phyloP scores from a whole-genome alignment of 2,113 vertebrate species.

The Oxyura jamaicensis region DNA sequence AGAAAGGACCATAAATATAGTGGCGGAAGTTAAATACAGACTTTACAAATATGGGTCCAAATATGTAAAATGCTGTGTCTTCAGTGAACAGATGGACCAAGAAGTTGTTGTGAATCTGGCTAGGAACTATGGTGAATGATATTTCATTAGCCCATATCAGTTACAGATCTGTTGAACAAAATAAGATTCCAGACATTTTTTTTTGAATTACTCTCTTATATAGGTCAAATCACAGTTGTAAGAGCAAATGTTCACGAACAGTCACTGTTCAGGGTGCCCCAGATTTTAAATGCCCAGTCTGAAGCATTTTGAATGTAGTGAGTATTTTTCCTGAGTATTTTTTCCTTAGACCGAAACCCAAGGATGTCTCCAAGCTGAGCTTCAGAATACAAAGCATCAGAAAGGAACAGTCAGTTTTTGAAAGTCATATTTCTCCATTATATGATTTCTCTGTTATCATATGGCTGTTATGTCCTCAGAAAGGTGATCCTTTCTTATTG shows the following conservation, averaged over 20 bases:
- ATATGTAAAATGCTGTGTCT: constrained; percentile 68
- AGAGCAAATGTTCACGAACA: constrained; percentile 65
- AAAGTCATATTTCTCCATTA: background rate
- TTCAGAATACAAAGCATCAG: background rate
- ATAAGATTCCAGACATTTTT: constrained; percentile 62
- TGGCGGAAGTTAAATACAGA: constrained; percentile 54
- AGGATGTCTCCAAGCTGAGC: background rate
- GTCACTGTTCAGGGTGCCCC: constrained; percentile 43
- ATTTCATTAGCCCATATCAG: constrained; percentile 68
- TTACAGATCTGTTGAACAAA: constrained; percentile 67
- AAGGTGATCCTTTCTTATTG: background rate
- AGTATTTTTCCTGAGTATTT: background rate
- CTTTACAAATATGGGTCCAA: constrained; percentile 60
- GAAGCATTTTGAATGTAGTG: constrained; percentile 24
- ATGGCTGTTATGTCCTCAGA: background rate
- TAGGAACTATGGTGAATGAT: constrained; percentile 67
- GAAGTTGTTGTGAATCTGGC: constrained; percentile 71
- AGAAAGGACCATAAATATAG: constrained; percentile 38
- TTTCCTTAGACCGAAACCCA: background rate
- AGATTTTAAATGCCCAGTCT: constrained; percentile 47
- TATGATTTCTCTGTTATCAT: background rate
- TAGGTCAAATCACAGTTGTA: constrained; percentile 68
- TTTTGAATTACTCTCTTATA: constrained; percentile 64
- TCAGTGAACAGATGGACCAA: constrained; percentile 70
- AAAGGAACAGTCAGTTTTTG: background rate